Base-by-base conservation (phyloP, 2,113 vertebrate genomes). In the Toxotes chatareus region DNA sequence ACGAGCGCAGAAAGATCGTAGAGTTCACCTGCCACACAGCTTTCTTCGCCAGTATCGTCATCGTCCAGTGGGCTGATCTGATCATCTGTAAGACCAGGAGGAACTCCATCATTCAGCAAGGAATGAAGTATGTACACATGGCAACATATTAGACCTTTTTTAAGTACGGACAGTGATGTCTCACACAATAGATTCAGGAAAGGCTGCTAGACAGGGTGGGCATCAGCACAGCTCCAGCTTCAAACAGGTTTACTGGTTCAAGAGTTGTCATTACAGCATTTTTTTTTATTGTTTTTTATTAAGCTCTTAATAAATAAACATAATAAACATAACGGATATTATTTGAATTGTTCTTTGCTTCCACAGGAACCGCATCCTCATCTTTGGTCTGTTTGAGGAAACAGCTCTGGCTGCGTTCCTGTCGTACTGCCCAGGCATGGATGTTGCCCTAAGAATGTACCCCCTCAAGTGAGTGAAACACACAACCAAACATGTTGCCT, bases 11-110 rank as follows among this genome's bases (percentile, higher is more conserved):
- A 80, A 99, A 99, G 92, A 96, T 98, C 82, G 94, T 98, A 56
- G 97, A 98, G 95, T 97, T 96, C 92, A 98, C 97, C 0, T 99
- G 97, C 88, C 97, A 99, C 93, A 99, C 97, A 0, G 95, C 97
- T 0, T 99, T 98, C 93, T 99, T 99, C 1, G 92, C 86, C 94
- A 98, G 97, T 68, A 98, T 98, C 2, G 97, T 98, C 72, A 88
- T 98, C 11, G 97, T 97, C 34, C 97, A 98, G 70, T 98, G 97
- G 97, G 96, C 97, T 0, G 97, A 97, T 91, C 94, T 98, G 83
- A 97, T 98, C 91, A 97, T 98, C 94, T 98, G 97, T 88, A 98
- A 98, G 85, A 98, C 97, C 38, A 95, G 97, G 1, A 96, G 96
- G 76, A 98, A 98, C 93, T 98, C 97, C 0, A 96, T 98, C 77